Conservation (phyloP, 2,888 invertebrate species). For the Hypsopygia costalis region DNA sequence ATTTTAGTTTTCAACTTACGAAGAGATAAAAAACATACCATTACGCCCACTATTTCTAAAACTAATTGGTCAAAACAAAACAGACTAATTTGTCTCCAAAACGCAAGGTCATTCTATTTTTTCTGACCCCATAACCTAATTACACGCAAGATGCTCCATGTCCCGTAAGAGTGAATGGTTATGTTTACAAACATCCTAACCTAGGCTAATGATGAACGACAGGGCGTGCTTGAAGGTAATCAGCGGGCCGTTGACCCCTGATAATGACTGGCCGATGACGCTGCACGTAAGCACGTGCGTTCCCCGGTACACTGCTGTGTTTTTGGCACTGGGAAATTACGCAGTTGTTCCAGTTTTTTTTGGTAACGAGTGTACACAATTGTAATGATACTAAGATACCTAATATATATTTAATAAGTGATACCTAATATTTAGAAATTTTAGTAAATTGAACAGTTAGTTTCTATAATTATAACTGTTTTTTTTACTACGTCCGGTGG, state of each 20-base stretch:
- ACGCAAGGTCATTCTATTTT: slow-evolving; percentile 3
- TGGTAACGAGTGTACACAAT: slow-evolving; percentile 3
- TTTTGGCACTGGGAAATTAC: slow-evolving; percentile 38
- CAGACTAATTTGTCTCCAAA: not conserved
- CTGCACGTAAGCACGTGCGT: slow-evolving; percentile 66
- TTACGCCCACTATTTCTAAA: too few relatives aligned
- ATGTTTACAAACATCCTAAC: slow-evolving; percentile 80
- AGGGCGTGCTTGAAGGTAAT: slow-evolving; percentile 74
- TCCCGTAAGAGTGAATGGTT: slow-evolving; percentile 50
- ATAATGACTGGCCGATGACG: slow-evolving; percentile 79
- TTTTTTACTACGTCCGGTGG: too few relatives aligned
- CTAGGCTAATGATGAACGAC: slow-evolving; percentile 79
- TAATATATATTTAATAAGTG: too few relatives aligned
- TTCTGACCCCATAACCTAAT: slow-evolving; percentile 42
- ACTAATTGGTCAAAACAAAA: too few relatives aligned
- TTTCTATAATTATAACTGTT: too few relatives aligned
- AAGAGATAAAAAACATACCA: too few relatives aligned
- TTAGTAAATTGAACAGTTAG: too few relatives aligned
- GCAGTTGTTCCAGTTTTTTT: slow-evolving; percentile 41
- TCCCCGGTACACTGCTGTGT: slow-evolving; percentile 31
- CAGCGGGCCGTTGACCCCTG: slow-evolving; percentile 72
- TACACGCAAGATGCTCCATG: slow-evolving; percentile 43
- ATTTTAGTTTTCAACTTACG: too few relatives aligned
- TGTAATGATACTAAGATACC: too few relatives aligned
- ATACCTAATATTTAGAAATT: too few relatives aligned